These are phyloP conservation scores for Leucophora obtusa DNA, from an alignment of 2,888 invertebrate species.

Conservation along the genomic window DNA sequence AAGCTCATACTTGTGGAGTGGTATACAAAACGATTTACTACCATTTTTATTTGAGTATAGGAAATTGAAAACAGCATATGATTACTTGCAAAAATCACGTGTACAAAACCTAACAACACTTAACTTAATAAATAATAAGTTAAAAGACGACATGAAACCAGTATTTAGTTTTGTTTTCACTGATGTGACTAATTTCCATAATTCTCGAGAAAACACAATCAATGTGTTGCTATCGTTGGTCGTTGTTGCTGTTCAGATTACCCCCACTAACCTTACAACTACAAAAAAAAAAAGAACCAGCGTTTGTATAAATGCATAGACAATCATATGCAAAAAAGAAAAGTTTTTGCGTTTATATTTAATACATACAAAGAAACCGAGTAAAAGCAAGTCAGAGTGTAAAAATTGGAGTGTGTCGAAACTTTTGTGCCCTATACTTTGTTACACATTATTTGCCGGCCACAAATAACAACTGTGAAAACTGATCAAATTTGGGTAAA, in stretches of 20 bases:
- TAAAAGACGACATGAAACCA: conserved; percentile 24
- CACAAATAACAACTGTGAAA: too few species aligned
- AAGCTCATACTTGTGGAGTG: too few species aligned
- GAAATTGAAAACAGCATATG: conserved; percentile 28
- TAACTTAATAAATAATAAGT: conserved; percentile 6
- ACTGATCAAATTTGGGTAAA: too few species aligned
- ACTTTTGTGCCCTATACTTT: background rate
- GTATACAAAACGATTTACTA: too few species aligned
- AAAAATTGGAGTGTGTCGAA: background rate
- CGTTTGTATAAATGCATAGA: background rate
- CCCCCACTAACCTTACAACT: conserved; percentile 44
- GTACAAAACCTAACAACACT: conserved; percentile 25
- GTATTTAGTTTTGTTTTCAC: conserved; percentile 25
- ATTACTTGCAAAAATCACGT: conserved; percentile 45
- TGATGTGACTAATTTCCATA: conserved; percentile 74
- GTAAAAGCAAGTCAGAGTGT: conserved; percentile 2
- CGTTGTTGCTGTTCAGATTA: conserved; percentile 35
- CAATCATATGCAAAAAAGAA: background rate
- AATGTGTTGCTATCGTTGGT: conserved; percentile 10
- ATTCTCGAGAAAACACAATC: conserved; percentile 70
- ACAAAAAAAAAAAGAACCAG: too few species aligned
- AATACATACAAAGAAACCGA: background rate
- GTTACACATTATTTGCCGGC: background rate
- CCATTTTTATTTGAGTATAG: too few species aligned
- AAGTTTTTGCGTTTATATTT: background rate